A percentile compares a stretch with the other conserved stretches of the same genome.
Conservation (phyloP, 2,113 vertebrate species). For the Candoia aspera region DNA sequence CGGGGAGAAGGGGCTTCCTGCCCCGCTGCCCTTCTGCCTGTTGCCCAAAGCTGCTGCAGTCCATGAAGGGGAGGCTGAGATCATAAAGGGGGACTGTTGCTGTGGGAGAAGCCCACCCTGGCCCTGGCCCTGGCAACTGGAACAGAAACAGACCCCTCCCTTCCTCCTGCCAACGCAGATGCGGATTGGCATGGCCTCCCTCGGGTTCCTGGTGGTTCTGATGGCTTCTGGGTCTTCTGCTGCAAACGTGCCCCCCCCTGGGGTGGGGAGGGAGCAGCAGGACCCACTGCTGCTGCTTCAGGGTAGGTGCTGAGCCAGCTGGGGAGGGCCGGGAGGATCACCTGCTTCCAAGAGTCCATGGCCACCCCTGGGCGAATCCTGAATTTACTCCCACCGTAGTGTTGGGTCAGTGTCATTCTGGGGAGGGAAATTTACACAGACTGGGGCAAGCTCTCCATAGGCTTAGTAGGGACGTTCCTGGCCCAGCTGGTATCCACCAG, state of each 20-base stretch:
- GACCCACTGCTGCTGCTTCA: not conserved
- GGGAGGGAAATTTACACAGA: not conserved
- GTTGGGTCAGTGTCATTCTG: not conserved
- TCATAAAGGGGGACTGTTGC: not conserved
- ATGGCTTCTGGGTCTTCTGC: not conserved
- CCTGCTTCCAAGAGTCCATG: not conserved
- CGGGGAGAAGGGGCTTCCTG: not conserved
- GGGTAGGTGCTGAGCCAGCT: not conserved
- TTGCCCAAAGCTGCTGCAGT: not conserved
- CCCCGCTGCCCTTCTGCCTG: not conserved
- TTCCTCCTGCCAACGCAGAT: not conserved
- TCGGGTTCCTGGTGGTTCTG: not conserved
- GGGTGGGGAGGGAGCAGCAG: not conserved
- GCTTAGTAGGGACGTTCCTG: accelerated
- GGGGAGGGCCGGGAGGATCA: not conserved
- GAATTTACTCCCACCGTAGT: not conserved
- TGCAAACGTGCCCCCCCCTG: not conserved
- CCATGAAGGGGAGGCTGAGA: not conserved
- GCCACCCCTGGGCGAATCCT: not conserved
- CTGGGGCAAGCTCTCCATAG: not conserved
- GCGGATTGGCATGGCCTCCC: not conserved
- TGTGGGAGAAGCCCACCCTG: not conserved
- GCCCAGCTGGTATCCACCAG: not conserved
- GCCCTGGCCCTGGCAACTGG: not conserved
- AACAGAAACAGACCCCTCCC: not conserved